phyloP scores from a whole-genome alignment of 1,140 invertebrate species.

The Cotesia glomerata region DNA sequence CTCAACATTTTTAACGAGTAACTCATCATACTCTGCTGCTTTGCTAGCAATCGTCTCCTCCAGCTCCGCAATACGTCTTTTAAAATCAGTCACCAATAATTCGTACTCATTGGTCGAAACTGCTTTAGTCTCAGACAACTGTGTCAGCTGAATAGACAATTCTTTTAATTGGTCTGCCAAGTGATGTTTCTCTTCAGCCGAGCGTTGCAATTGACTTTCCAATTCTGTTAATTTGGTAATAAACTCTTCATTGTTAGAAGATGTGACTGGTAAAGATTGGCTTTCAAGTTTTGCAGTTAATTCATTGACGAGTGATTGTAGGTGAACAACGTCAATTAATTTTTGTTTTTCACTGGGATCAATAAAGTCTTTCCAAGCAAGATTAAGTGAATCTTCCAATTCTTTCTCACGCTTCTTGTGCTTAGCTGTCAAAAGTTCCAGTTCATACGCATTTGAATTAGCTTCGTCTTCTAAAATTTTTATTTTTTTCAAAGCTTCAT shows the following conservation, averaged over 20 bases:
- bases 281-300: constrained; percentile 8
- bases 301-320: constrained; percentile 16
- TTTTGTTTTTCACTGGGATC: background rate
- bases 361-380: constrained; percentile 18
- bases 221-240: constrained; percentile 27
- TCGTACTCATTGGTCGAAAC: background rate
- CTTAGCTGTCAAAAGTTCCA: constrained; percentile 26
- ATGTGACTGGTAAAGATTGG: background rate
- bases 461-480: constrained; percentile 29
- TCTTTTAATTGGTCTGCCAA: constrained; percentile 1
- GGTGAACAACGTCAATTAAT: constrained; percentile 6
- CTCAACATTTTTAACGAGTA: constrained; percentile 9
- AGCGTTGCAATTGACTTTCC: constrained; percentile 9
- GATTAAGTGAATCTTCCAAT: constrained; percentile 29
- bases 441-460: constrained; percentile 14
- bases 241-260: constrained; percentile 20
- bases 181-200: background rate
- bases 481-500: constrained; percentile 8
- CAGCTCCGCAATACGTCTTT: constrained; percentile 16
- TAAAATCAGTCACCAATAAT: background rate
- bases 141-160: background rate
- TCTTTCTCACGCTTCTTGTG: constrained; percentile 32
- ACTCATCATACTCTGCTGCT: constrained; percentile 4
- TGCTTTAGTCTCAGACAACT: background rate
- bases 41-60: constrained; percentile 2